These are phyloP conservation scores for Lycorma delicatula DNA, from an alignment of 1,140 invertebrate genomes.

Conservation along the genomic window DNA sequence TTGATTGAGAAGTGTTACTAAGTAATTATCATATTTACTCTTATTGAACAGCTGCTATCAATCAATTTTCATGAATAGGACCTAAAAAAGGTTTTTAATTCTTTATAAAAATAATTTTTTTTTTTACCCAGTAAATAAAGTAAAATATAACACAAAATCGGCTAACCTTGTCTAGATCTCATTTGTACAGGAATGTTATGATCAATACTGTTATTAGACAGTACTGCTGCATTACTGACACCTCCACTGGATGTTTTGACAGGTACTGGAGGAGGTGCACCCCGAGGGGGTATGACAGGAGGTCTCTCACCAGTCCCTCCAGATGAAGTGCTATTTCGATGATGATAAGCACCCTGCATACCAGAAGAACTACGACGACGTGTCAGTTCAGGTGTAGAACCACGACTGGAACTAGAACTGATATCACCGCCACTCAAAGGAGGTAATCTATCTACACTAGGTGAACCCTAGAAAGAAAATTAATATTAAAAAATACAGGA, in stretches of 20 bases:
- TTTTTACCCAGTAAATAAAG: too few species aligned
- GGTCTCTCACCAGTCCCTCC: constrained; percentile 9
- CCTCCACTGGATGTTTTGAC: too few species aligned
- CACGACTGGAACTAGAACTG: constrained; percentile 36
- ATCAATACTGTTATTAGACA: constrained; percentile 18
- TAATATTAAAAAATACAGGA: constrained; percentile 12
- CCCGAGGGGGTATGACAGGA: constrained; percentile 24
- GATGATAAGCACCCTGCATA: not conserved
- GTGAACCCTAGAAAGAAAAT: constrained; percentile 34
- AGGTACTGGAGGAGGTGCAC: constrained; percentile 26
- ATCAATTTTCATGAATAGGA: too few species aligned
- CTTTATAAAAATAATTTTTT: too few species aligned
- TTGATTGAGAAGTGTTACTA: too few species aligned
- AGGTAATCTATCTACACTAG: constrained; percentile 7
- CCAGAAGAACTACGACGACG: constrained; percentile 27
- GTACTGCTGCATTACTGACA: too few species aligned
- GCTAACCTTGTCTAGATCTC: constrained; percentile 16
- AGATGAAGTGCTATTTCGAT: not conserved
- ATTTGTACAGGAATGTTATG: constrained; percentile 9
- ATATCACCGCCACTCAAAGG: constrained; percentile 16
- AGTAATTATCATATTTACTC: too few species aligned
- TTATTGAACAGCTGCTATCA: too few species aligned
- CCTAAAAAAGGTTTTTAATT: too few species aligned
- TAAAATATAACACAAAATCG: not conserved
- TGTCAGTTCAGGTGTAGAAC: constrained; percentile 43